These are phyloP conservation scores for Menidia menidia DNA, from an alignment of 2,797 vertebrate genomes.

Conservation along the genomic window DNA sequence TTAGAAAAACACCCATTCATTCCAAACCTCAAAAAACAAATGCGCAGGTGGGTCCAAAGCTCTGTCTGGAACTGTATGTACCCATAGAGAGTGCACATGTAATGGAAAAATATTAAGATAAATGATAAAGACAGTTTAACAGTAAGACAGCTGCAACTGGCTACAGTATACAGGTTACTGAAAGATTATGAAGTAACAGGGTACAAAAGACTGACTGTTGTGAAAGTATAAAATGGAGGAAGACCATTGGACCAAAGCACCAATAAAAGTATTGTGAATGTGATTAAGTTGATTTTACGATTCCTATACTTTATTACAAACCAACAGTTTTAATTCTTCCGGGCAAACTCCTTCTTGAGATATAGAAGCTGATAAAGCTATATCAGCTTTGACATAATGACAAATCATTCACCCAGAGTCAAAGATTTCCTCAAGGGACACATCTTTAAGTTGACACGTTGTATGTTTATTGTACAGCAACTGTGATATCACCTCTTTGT, in stretches of 20 bases:
- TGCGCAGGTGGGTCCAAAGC: background rate
- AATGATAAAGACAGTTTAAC: constrained; percentile 41
- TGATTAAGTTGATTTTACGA: background rate
- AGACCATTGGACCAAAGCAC: background rate
- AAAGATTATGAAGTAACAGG: background rate
- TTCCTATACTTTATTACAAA: background rate
- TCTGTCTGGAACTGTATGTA: background rate
- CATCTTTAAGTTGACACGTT: background rate
- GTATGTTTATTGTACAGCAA: constrained; percentile 22
- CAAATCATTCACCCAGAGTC: background rate
- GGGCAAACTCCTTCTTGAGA: too few relatives aligned
- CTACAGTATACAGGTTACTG: background rate
- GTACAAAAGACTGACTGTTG: background rate
- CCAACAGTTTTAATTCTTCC: background rate
- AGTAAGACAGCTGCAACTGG: background rate
- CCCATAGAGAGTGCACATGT: background rate
- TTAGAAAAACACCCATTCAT: background rate
- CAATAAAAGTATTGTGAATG: background rate
- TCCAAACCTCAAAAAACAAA: background rate
- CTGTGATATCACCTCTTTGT: background rate
- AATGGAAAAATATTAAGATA: constrained; percentile 45
- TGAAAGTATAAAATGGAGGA: background rate
- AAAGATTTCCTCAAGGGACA: constrained; percentile 6
- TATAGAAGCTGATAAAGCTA: background rate
- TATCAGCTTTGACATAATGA: background rate